Base-by-base conservation (phyloP, 1,140 invertebrate species). In the Eriosoma lanigerum region DNA sequence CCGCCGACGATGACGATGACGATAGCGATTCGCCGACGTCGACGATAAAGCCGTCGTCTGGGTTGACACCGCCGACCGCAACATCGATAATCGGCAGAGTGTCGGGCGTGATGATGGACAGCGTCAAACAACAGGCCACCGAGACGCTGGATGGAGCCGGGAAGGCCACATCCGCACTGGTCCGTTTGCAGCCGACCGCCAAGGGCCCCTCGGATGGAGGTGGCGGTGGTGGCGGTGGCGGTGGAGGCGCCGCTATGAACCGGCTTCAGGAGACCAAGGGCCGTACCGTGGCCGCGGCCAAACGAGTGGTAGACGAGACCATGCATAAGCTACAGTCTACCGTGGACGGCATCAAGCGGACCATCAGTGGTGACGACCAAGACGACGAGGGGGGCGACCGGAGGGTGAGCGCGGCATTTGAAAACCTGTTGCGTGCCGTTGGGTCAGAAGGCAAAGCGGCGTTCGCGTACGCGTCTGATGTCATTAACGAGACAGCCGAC, bases 401-500 rank as follows among this genome's bases (percentile, higher is more conserved):
- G 24, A 44, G 24, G 17, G 32, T 78, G 1, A 60, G 52, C 13
- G 15, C n/a, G 29, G 56, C 75, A 15, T 15, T 78, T 8, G 75
- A 78, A 56, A 48, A 15, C 21, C 52, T 78, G n/a, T 3, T 78
- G 19, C 52, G 56, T 8, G 56, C 54, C 1, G 56, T 78, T 3
- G 75, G 38, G 9, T 5, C 56, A 12, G 75, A 78, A 13, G 56
- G 75, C 54, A 60, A 62, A 9, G 75, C 75, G 21, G 44, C 24
- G 38, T 78, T 78, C 44, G 56, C 60, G 32, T 78, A 62, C 56
- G 56, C 75, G 38, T 78, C 75, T 9, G 38, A 60, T 3, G 75
- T 62, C n/a, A 38, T 78, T 38, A 78, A 60, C 56, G 75, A 78
- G 54, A 78, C 75, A 12, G 75, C 75, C 5, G 54, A 78, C 29